phyloP scores from a whole-genome alignment of 2,797 vertebrate species.

The Rhodeus uyekii region DNA sequence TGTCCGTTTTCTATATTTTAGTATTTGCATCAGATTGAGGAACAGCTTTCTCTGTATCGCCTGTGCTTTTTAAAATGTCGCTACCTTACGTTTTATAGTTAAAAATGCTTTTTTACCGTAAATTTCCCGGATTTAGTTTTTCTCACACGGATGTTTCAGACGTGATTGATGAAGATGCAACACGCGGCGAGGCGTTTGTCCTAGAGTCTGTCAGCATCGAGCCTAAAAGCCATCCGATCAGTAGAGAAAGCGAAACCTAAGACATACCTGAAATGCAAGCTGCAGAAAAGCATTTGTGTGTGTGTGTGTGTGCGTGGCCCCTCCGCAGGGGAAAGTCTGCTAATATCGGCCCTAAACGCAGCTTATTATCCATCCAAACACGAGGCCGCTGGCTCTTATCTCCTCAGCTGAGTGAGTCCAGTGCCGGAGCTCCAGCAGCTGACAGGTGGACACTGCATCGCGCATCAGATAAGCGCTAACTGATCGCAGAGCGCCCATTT shows the following conservation, averaged over 20 bases:
- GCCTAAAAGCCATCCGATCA: neutral
- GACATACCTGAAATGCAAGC: slow-evolving; percentile 7
- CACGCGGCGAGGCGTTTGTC: neutral
- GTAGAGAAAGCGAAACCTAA: neutral
- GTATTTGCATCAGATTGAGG: no score
- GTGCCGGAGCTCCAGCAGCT: slow-evolving; percentile 48
- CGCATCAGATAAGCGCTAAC: slow-evolving; percentile 74
- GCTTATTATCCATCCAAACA: slow-evolving; percentile 78
- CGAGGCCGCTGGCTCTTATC: slow-evolving; percentile 63
- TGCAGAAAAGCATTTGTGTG: slow-evolving; percentile 7
- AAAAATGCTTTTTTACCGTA: no score
- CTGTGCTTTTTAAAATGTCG: no score
- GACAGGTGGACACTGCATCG: slow-evolving; percentile 73
- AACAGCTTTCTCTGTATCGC: no score
- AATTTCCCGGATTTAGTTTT: neutral
- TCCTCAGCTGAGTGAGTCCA: slow-evolving; percentile 45
- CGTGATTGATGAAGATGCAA: neutral
- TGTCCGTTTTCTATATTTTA: no score
- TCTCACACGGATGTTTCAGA: neutral
- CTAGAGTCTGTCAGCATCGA: neutral
- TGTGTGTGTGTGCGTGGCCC: slow-evolving; percentile 6
- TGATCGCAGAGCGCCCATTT: slow-evolving; percentile 69
- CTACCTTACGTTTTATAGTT: no score
- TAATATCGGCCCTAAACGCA: slow-evolving; percentile 77
- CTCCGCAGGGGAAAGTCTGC: slow-evolving; percentile 70